Percentiles rank a stretch among this genome's conserved stretches.
These are phyloP conservation scores for Smittia sp. DNA, from an alignment of 2,888 invertebrate species.

Conservation along the genomic window DNA sequence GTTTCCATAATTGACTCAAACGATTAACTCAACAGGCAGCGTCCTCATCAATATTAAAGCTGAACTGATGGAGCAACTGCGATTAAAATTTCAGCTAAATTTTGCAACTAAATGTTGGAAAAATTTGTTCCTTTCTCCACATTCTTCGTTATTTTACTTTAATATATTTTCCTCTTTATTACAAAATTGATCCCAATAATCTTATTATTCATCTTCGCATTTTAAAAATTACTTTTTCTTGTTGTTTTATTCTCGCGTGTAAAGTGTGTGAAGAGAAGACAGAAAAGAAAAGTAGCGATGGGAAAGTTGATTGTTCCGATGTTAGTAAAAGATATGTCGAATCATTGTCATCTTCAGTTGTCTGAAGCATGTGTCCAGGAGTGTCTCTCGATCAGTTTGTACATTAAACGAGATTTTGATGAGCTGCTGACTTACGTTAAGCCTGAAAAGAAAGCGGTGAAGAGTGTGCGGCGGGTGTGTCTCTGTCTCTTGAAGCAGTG, in stretches of 20 bases:
- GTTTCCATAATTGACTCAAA: not conserved
- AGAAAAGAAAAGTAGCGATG: not conserved
- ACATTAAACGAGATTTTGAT: not conserved
- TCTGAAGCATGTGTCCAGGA: no score
- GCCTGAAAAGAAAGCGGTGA: not conserved
- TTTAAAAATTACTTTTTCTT: constrained; percentile 15
- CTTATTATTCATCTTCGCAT: constrained; percentile 20
- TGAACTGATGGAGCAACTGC: no score
- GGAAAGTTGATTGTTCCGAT: not conserved
- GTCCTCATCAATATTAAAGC: no score
- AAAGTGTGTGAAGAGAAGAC: not conserved
- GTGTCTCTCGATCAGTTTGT: no score
- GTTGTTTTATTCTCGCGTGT: not conserved
- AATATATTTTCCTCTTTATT: not conserved
- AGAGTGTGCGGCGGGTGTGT: no score
- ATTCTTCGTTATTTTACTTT: not conserved
- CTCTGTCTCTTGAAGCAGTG: no score
- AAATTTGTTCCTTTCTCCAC: not conserved
- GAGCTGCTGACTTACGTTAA: not conserved
- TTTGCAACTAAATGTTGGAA: not conserved
- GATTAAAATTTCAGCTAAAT: not conserved
- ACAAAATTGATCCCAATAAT: constrained; percentile 41
- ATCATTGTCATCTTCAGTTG: no score
- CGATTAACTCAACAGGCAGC: not conserved
- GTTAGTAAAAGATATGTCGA: not conserved